phyloP scores from a whole-genome alignment of 2,113 vertebrate species.

The Tricholaema leucomelas region DNA sequence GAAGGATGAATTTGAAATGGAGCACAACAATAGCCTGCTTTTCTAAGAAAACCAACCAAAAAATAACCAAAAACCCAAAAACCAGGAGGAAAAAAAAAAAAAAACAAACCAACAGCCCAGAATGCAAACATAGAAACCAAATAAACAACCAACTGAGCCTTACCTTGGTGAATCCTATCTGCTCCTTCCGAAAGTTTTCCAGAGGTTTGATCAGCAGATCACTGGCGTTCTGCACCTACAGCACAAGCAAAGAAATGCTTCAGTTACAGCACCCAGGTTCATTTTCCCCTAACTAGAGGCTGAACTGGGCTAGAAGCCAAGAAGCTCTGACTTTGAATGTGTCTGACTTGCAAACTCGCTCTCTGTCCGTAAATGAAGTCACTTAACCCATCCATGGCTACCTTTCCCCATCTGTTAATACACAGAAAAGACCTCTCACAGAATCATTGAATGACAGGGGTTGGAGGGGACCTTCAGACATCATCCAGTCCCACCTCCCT shows the following conservation, averaged over 20 bases:
- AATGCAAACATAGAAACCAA: neutral
- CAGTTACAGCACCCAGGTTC: too few species aligned
- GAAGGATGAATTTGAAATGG: neutral
- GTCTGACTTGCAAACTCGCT: neutral
- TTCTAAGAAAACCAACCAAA: neutral
- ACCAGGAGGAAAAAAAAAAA: neutral
- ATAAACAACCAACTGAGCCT: slow-evolving; percentile 25
- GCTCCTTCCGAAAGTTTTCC: slow-evolving; percentile 95
- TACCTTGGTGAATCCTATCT: slow-evolving; percentile 95
- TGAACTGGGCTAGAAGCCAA: neutral
- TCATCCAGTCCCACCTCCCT: too few species aligned
- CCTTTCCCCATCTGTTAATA: neutral
- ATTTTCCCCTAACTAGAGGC: neutral
- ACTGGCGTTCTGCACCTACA: slow-evolving; percentile 92
- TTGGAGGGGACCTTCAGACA: too few species aligned
- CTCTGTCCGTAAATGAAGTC: neutral
- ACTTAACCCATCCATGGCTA: neutral
- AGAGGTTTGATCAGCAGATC: slow-evolving; percentile 95
- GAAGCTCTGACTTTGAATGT: neutral
- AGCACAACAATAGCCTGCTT: neutral
- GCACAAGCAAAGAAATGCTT: neutral
- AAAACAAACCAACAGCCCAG: too few species aligned
- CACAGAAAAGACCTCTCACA: accelerated
- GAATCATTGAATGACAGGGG: too few species aligned
- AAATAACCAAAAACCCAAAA: neutral